Base-by-base conservation (phyloP, 2,888 invertebrate species). In the Cordilura impudica region DNA sequence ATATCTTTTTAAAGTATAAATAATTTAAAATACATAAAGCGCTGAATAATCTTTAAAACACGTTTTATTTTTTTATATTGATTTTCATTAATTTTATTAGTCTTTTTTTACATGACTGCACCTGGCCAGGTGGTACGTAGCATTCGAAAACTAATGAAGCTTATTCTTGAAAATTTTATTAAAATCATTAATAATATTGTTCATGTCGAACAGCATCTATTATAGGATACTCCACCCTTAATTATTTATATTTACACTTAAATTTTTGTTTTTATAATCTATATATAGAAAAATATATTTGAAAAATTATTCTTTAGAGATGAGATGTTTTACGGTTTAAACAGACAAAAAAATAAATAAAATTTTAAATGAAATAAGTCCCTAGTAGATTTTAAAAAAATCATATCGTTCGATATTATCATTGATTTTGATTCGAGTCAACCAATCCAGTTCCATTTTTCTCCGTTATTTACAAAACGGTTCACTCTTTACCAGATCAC, bases 11-110 rank as follows among this genome's bases (percentile, higher is more conserved):
- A 6, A 7, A 23, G 18, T 21, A 49, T 49, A 19, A 49, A 49
- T 10, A 21, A 19, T 16, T 23, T n/a, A 45, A 43, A 26, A 45
- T 18, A 31, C 21, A 51, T 14, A 53, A 8, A 1, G 19, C 16
- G 8, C 26, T 14, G 58, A 71, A 69, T 79, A 79, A 75, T 79
- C 79, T 75, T 39, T 66, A 67, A 70, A 79, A 79, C 71, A 79
- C 71, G 79, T 79, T 75, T 56, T 51, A 45, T 53, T 43, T 10
- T 66, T 39, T 53, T 54, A n/a, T 26, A 60, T 60, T 65, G 19
- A 45, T 53, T 66, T 51, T 35, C 63, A 63, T 66, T 23, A 43
- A n/a, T n/a, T 53, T 73, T 58, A 21, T 21, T 47, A 47, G 5
- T 43, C 45, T 26, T 56, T 63, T 21, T 47, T 47, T 14, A 49